Evolutionary conservation across 1,140 invertebrate genomes (phyloP), one percentile per base, ranked within the genome.

Genomic region (Whitmania pigra): DNA sequence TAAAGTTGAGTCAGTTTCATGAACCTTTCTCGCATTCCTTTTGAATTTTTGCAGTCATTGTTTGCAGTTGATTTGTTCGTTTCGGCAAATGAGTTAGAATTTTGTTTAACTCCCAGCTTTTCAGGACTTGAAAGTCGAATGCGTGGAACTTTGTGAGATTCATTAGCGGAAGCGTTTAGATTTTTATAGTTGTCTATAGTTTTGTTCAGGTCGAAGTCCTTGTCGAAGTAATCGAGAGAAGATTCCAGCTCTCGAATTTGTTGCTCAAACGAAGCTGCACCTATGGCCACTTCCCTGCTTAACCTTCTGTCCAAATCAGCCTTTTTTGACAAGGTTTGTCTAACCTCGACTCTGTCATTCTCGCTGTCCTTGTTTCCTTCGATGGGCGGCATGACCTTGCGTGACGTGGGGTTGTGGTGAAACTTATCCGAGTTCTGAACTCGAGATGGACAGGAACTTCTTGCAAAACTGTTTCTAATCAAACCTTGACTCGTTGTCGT

Each of bases 391-490:
- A 3, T 17, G 43, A 49, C 9, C 0, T 11, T 49, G 43, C 43
- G 43, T 49, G 43, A 11, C 11, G 9, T 15, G 43, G 43, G 13
- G 43, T 11, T 15, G 9, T 49, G 43, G 43, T 49, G 9, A 49
- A 49, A 5, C 2, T 17, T 49, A 4, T 63, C 57, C 11, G 29
- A 22, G 6, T 63, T 63, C 22, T 63, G 57, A 25, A 63, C 57
- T 63, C 57, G 22, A 63, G 57, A 63, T n/a, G 57, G 57, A n/a
- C 57, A 63, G 1, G 57, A 63, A 31, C 57, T 63, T 63, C 57
- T 13, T 25, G 57, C 29, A 22, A 22, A 31, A 18, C 57, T 15
- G 22, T 31, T 63, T 63, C 57, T 63, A 15, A 63, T 15, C 22
- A 31, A 63, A 63, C 29, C 22, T n/a, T 63, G 22, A 18, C 29